These are phyloP conservation scores for Melolontha melolontha DNA, from an alignment of 2,888 invertebrate species.

Conservation along the genomic window DNA sequence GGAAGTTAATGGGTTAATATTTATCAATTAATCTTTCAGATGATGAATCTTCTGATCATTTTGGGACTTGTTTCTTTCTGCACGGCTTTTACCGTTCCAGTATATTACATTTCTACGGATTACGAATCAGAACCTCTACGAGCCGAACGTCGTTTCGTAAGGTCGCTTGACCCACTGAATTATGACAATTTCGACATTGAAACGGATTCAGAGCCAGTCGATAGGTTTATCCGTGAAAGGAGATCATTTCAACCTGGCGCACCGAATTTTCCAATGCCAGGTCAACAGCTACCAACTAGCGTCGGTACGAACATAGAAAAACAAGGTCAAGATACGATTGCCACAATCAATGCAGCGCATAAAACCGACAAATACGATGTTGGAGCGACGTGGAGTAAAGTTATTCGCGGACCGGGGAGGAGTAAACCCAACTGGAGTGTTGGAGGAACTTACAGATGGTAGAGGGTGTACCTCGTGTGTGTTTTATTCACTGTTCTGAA, in stretches of 20 bases:
- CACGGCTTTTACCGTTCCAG: no score
- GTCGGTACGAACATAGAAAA: slow-evolving; percentile 9
- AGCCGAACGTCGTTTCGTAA: no score
- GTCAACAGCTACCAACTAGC: background rate
- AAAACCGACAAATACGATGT: slow-evolving; percentile 35
- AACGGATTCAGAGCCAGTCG: background rate
- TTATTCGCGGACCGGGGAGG: slow-evolving; percentile 25
- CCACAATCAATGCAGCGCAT: slow-evolving; percentile 28
- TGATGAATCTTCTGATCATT: no score
- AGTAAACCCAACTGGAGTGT: slow-evolving; percentile 29
- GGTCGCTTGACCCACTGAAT: no score
- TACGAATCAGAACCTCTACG: no score
- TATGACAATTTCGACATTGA: background rate
- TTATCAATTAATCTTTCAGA: no score
- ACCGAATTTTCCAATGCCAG: slow-evolving; percentile 25
- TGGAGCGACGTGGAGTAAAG: slow-evolving; percentile 29
- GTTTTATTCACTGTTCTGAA: no score
- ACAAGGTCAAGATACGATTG: slow-evolving; percentile 19
- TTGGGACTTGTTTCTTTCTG: no score
- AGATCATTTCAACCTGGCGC: slow-evolving; percentile 35
- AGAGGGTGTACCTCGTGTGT: background rate
- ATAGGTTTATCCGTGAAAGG: slow-evolving; percentile 5
- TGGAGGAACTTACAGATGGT: slow-evolving; percentile 29
- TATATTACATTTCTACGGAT: no score
- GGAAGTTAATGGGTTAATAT: no score